phyloP scores from a whole-genome alignment of 2,113 vertebrate genomes.

The Felis catus region DNA sequence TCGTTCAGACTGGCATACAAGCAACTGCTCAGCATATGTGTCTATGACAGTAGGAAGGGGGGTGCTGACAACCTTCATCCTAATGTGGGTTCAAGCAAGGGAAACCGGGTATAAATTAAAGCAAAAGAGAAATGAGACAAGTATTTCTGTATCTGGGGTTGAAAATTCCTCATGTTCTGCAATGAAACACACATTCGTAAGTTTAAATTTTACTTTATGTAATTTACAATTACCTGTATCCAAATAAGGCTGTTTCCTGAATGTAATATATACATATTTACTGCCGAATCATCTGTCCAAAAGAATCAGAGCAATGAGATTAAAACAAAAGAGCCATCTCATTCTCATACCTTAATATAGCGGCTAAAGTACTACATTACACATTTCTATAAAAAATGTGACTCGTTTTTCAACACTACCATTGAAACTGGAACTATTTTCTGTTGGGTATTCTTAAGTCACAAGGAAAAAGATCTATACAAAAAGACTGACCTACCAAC shows the following conservation, averaged over 20 bases:
- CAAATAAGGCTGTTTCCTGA: slow-evolving; percentile 92
- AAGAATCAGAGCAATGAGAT: slow-evolving; percentile 76
- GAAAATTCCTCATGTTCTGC: neutral
- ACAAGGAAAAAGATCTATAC: neutral
- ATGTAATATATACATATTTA: slow-evolving; percentile 93
- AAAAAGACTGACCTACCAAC: neutral
- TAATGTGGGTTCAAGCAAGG: neutral
- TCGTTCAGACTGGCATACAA: neutral
- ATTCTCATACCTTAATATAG: neutral
- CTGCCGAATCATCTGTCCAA: slow-evolving; percentile 88
- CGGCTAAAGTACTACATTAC: neutral
- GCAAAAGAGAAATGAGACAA: neutral
- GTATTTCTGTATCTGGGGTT: neutral
- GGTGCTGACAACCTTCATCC: neutral
- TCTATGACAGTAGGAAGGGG: fast-evolving
- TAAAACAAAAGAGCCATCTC: slow-evolving; percentile 1
- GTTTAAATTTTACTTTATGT: neutral
- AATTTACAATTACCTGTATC: slow-evolving; percentile 89
- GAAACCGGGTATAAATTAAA: neutral
- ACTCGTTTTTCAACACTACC: neutral
- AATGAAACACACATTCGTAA: neutral
- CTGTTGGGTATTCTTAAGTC: neutral
- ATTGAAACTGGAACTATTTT: neutral
- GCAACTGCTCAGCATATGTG: neutral
- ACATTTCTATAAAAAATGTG: neutral